Evolutionary conservation across 2,797 vertebrate species (phyloP), one percentile per base, ranked within the genome.

Genomic region (Crocodylus rhombifer): DNA sequence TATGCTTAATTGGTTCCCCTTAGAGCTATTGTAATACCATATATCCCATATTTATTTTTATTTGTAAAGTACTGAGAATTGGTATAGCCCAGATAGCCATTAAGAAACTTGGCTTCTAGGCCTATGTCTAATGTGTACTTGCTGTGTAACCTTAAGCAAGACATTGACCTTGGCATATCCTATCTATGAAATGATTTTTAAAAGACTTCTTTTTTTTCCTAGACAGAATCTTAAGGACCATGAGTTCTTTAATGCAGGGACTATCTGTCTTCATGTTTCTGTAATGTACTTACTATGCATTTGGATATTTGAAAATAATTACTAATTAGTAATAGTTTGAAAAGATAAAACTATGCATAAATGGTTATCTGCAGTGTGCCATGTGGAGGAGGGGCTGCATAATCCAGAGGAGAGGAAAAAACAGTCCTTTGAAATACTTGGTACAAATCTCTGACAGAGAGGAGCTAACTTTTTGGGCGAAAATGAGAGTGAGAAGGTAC

Each of bases 281-380:
- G 17, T 96, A 83, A 89, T 56, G 16, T 91, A 84, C 82, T 83
- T 42, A 42, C 10, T 14, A 71, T 71, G 36, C 69, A 25, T 73
- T 95, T 96, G 94, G 95, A 90, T 95, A 95, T 96, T 95, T 95
- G 83, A 94, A 96, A 96, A 90, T 95, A 67, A 95, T 95, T 94
- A 92, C 92, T 86, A 88, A 94, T 93, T 94, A 92, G 83, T 80
- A 92, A 58, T 92, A 87, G 95, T 77, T 89, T 76, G 85, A 67
- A 62, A 96, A 93, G 93, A 88, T 80, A 93, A 92, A 96, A 86
- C 87, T 95, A 81, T 92, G 95, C 51, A 15, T 95, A 89, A 92
- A 51, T 7, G 77, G 64, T 87, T 85, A 67, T 89, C 93, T 94
- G 88, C 77, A 81, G 88, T 91, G 69, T 93, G 4, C 83, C 71